phyloP scores from a whole-genome alignment of 2,113 vertebrate genomes.

The Eulemur rufifrons region DNA sequence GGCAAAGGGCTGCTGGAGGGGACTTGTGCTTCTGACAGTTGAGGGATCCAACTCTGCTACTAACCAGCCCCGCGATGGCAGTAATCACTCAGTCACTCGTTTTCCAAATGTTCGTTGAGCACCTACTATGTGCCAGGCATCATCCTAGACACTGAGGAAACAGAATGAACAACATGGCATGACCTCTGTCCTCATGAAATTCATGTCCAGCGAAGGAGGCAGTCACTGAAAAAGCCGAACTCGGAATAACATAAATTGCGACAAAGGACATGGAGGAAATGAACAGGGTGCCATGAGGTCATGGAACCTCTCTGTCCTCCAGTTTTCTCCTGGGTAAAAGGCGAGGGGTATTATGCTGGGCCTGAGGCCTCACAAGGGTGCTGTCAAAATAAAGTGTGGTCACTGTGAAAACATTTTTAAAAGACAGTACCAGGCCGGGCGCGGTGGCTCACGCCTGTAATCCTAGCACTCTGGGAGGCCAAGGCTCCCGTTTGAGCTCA shows the following conservation, averaged over 20 bases:
- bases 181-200: not conserved
- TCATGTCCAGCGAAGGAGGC: not conserved
- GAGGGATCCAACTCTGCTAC: not conserved
- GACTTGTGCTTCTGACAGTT: not conserved
- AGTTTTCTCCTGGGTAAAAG: not conserved
- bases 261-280: not conserved
- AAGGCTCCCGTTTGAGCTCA: too few relatives aligned
- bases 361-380: not conserved
- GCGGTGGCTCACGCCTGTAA: too few relatives aligned
- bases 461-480: too few relatives aligned
- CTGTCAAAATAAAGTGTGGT: not conserved
- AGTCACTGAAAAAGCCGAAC: not conserved
- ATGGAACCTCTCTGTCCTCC: not conserved
- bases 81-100: not conserved
- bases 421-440: not conserved
- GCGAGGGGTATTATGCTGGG: rapidly evolving
- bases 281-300: rapidly evolving
- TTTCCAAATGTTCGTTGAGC: not conserved
- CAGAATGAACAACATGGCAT: rapidly evolving
- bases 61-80: not conserved
- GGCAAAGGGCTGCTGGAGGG: not conserved
- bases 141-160: not conserved
- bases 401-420: not conserved
- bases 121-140: not conserved
- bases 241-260: too few relatives aligned